Percentiles rank a stretch among this genome's conserved stretches.
Conservation (phyloP, 2,797 vertebrate species). For the Eutrigla gurnardus region DNA sequence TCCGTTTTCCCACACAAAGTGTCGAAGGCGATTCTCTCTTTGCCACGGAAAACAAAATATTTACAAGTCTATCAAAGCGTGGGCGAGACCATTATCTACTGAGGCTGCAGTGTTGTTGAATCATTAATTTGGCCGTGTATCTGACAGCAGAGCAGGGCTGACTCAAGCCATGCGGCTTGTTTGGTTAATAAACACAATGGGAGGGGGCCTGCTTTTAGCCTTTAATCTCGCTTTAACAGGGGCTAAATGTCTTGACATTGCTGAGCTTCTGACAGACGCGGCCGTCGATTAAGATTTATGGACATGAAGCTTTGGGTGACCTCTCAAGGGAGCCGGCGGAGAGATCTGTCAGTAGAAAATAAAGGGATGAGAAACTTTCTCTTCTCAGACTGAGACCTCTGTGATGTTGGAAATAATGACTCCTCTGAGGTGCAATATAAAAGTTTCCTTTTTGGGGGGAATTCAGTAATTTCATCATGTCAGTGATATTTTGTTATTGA, state of each 20-base stretch:
- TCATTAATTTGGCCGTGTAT: conserved; percentile 70
- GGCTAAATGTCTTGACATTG: conserved; percentile 48
- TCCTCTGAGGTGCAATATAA: conserved; percentile 19
- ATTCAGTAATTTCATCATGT: conserved; percentile 34
- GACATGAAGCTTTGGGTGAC: conserved; percentile 15
- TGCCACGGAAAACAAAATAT: conserved; percentile 81
- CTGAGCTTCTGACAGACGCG: conserved; percentile 57
- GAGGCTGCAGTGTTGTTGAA: conserved; percentile 58
- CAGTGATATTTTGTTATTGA: conserved; percentile 16
- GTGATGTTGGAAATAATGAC: conserved; percentile 19
- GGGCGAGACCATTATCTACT: conserved; percentile 56
- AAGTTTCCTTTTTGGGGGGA: conserved; percentile 1
- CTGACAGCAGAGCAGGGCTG: conserved; percentile 45
- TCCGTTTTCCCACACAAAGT: conserved; percentile 78
- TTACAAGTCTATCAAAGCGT: conserved; percentile 78
- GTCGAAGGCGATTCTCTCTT: conserved; percentile 40
- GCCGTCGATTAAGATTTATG: conserved; percentile 51
- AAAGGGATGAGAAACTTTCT: conserved; percentile 35
- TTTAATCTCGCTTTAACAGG: conserved; percentile 68
- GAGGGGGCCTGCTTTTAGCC: conserved; percentile 30
- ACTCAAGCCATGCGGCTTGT: conserved; percentile 63
- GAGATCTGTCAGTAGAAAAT: conserved; percentile 38
- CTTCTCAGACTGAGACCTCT: conserved; percentile 19
- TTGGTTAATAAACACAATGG: conserved; percentile 69
- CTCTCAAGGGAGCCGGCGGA: conserved; percentile 29